Evolutionary conservation across 2,113 vertebrate species (phyloP).

Genomic region (Corapipo altera): DNA sequence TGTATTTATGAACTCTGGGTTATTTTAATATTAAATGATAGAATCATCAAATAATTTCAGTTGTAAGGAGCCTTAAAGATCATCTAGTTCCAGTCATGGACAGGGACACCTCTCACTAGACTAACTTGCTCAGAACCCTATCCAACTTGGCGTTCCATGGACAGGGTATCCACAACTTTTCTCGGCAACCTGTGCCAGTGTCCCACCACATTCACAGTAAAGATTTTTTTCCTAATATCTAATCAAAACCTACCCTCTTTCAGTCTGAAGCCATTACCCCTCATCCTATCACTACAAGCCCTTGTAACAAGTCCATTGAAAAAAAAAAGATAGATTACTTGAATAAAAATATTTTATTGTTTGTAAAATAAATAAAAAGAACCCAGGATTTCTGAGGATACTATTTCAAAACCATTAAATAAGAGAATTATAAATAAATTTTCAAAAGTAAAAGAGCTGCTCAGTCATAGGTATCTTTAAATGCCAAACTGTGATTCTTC

Average conservation of each 20-base stretch:
- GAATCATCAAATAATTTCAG: not conserved
- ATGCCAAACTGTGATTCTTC: not conserved
- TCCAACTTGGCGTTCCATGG: too few species aligned
- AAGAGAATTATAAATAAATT: conserved; percentile 23
- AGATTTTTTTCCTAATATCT: not conserved
- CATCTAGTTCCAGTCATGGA: not conserved
- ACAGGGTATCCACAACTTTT: not conserved
- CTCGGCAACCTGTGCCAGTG: not conserved
- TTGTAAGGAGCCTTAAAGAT: not conserved
- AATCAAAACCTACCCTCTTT: not conserved
- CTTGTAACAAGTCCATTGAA: not conserved
- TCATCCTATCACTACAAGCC: not conserved
- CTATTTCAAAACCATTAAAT: conserved; percentile 24
- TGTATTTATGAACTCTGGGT: not conserved
- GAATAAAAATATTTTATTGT: not conserved
- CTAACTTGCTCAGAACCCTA: not conserved
- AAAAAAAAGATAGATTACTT: not conserved
- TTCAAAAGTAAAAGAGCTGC: not conserved
- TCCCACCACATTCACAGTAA: not conserved
- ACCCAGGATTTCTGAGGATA: not conserved
- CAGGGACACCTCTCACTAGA: not conserved
- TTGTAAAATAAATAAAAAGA: not conserved
- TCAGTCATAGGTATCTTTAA: conserved; percentile 24
- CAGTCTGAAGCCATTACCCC: not conserved
- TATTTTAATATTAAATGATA: not conserved